Conservation (phyloP, 2,113 vertebrate species). For the Psephotus haematonotus region DNA sequence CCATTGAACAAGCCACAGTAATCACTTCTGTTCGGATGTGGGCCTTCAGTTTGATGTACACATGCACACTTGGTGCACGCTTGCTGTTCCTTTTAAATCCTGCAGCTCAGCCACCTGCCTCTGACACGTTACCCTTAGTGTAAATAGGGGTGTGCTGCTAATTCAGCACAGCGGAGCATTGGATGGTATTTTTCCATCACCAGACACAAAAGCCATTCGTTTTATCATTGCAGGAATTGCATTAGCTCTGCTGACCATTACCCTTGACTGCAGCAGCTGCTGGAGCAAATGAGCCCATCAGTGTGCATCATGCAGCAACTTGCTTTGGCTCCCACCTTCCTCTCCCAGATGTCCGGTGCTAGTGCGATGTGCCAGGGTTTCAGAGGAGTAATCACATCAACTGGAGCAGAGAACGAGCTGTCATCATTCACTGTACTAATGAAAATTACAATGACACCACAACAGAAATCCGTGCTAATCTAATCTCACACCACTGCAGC, state of each 20-base stretch:
- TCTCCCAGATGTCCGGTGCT: slow-evolving; percentile 49
- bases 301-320: not conserved
- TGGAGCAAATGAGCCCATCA: not conserved
- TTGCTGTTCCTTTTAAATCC: not conserved
- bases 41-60: not conserved
- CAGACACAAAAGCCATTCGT: not conserved
- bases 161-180: not conserved
- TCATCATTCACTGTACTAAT: slow-evolving; percentile 60
- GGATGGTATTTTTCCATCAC: not conserved
- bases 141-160: not conserved
- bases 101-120: not conserved
- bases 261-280: not conserved
- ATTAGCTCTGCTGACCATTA: slow-evolving; percentile 1
- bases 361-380: slow-evolving; percentile 24
- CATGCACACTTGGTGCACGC: not conserved
- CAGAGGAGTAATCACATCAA: slow-evolving; percentile 48
- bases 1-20: not conserved
- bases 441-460: slow-evolving; percentile 70
- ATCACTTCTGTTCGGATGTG: not conserved
- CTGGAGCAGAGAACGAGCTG: slow-evolving; percentile 52
- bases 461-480: slow-evolving; percentile 60
- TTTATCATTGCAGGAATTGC: not conserved
- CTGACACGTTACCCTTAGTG: not conserved
- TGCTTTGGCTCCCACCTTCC: slow-evolving; percentile 11
- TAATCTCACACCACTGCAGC: slow-evolving; percentile 28